Percentiles rank a stretch among this genome's conserved stretches.
Evolutionary conservation across 2,113 vertebrate genomes (phyloP).

Genomic region (Vireo altiloquus): DNA sequence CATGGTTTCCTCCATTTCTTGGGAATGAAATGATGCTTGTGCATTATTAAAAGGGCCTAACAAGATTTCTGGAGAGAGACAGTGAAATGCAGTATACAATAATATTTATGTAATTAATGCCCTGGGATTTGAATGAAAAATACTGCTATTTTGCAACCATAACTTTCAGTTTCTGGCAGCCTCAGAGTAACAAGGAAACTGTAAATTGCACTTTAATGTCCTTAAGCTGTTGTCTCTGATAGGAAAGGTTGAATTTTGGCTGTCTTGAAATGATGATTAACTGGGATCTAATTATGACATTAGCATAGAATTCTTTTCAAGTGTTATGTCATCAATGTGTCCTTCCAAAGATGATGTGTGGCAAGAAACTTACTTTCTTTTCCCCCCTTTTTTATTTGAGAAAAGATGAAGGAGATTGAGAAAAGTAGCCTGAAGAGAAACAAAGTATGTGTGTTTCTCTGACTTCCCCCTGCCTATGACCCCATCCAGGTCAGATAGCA

Average conservation of each 20-base stretch:
- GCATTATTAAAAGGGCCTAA: slow-evolving; percentile 2
- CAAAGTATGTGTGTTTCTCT: not conserved
- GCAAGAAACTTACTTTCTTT: not conserved
- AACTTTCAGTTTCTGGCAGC: not conserved
- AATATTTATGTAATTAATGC: not conserved
- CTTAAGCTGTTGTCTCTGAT: not conserved
- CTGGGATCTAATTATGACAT: not conserved
- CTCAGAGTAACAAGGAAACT: not conserved
- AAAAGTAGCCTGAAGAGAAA: not conserved
- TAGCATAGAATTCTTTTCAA: not conserved
- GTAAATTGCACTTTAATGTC: not conserved
- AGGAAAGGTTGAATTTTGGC: not conserved
- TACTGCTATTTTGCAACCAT: not conserved
- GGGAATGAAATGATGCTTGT: not conserved
- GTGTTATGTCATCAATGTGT: not conserved
- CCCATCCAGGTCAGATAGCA: not conserved
- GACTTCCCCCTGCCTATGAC: not conserved
- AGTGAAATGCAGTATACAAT: not conserved
- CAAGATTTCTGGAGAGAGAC: not conserved
- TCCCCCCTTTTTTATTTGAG: not conserved
- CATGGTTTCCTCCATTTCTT: not conserved
- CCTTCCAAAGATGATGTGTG: not conserved
- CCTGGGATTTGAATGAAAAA: slow-evolving; percentile 20
- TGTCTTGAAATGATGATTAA: not conserved
- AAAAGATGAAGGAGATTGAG: not conserved